phyloP scores from a whole-genome alignment of 2,888 invertebrate species.

The Quadriops clusia region DNA sequence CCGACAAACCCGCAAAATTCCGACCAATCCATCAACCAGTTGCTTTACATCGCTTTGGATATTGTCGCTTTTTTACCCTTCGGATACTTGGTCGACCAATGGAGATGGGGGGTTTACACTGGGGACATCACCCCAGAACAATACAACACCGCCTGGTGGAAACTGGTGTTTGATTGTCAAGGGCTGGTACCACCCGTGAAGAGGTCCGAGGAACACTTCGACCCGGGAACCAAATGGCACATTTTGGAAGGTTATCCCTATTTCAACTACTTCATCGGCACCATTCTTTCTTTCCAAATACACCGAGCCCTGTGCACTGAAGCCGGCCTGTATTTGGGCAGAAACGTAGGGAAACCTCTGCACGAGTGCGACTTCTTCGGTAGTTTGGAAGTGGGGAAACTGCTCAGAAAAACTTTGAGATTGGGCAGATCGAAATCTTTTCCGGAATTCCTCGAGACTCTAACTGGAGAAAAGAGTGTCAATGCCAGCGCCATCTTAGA shows the following conservation, averaged over 20 bases:
- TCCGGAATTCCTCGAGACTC: conserved; percentile 57
- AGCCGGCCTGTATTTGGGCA: too few species aligned
- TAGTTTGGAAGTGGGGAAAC: conserved; percentile 65
- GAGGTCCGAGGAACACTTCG: conserved; percentile 64
- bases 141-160: conserved; percentile 70
- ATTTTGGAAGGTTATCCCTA: conserved; percentile 62
- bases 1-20: too few species aligned
- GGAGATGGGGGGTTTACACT: too few species aligned
- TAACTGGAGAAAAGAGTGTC: conserved; percentile 60
- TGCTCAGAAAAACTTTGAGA: conserved; percentile 59
- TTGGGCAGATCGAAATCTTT: conserved; percentile 55
- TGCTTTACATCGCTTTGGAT: too few species aligned
- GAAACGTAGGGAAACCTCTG: conserved; percentile 59
- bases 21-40: too few species aligned
- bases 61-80: too few species aligned
- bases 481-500: conserved; percentile 64
- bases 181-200: conserved; percentile 61
- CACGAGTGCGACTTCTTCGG: conserved; percentile 74
- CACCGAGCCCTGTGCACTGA: conserved; percentile 65
- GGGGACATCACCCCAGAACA: too few species aligned
- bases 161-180: conserved; percentile 56
- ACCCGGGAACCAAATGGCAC: conserved; percentile 75
- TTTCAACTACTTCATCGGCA: conserved; percentile 70
- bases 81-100: too few species aligned
- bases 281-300: conserved; percentile 76